These are phyloP conservation scores for Drosophila cognata DNA, from an alignment of 2,888 invertebrate species.

Conservation along the genomic window DNA sequence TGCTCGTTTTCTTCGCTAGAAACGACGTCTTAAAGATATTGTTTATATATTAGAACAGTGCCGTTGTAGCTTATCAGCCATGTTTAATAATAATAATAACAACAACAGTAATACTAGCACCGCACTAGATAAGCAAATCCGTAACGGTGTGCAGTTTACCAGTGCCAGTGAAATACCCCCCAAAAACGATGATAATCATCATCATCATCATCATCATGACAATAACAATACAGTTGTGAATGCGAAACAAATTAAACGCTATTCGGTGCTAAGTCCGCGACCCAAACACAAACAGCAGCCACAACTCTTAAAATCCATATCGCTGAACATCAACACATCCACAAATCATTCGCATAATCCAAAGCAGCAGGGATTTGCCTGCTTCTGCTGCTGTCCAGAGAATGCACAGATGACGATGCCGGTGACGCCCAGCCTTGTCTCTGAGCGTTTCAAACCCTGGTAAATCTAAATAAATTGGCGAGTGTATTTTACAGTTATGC, in stretches of 20 bases:
- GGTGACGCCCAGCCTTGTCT: background rate
- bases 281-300: slow-evolving; percentile 42
- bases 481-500: background rate
- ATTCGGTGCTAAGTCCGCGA: slow-evolving; percentile 40
- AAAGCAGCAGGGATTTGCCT: slow-evolving; percentile 49
- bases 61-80: slow-evolving; percentile 52
- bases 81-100: slow-evolving; percentile 64
- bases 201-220: slow-evolving; percentile 13
- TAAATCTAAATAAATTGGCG: slow-evolving; percentile 14
- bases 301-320: slow-evolving; percentile 61
- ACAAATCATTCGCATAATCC: slow-evolving; percentile 26
- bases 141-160: slow-evolving; percentile 57
- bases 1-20: slow-evolving; percentile 3
- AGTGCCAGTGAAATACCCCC: slow-evolving; percentile 35
- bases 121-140: slow-evolving; percentile 56
- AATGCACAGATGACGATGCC: slow-evolving; percentile 2
- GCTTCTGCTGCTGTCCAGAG: slow-evolving; percentile 55
- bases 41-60: slow-evolving; percentile 1
- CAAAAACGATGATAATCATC: slow-evolving; percentile 7
- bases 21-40: slow-evolving; percentile 23
- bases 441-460: slow-evolving; percentile 33
- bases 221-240: slow-evolving; percentile 46
- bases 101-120: slow-evolving; percentile 52
- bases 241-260: slow-evolving; percentile 58
- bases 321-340: slow-evolving; percentile 33